phyloP scores from a whole-genome alignment of 2,797 vertebrate genomes.

The Austrolebias charrua region DNA sequence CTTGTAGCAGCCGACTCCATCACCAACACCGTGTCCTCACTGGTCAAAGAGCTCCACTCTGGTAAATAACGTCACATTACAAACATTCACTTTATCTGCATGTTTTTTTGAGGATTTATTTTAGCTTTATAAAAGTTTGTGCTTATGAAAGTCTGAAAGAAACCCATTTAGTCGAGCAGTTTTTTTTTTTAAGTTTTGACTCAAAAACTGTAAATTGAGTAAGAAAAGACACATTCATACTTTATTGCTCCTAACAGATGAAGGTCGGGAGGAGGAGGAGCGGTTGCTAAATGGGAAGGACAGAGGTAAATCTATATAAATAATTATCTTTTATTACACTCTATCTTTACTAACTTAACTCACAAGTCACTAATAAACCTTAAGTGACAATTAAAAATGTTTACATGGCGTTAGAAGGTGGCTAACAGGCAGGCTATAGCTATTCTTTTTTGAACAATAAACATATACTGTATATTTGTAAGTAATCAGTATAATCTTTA shows the following conservation, averaged over 20 bases:
- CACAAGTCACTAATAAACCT: background rate
- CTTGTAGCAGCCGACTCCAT: constrained; percentile 97
- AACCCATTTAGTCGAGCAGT: too few species aligned
- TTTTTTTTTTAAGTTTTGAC: background rate
- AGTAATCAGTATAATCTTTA: too few species aligned
- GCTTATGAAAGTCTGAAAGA: too few species aligned
- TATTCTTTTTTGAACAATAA: too few species aligned
- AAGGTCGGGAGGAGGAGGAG: constrained; percentile 85
- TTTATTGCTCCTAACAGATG: constrained; percentile 72
- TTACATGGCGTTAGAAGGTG: too few species aligned
- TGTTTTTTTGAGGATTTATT: too few species aligned
- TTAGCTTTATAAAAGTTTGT: too few species aligned
- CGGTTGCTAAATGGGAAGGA: constrained; percentile 90
- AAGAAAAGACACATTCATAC: background rate
- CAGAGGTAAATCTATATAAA: constrained; percentile 76
- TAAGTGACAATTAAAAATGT: background rate
- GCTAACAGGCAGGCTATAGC: too few species aligned
- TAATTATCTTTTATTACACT: too few species aligned
- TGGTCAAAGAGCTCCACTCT: constrained; percentile 96
- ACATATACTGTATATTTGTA: too few species aligned
- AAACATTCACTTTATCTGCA: background rate
- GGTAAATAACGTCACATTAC: constrained; percentile 74
- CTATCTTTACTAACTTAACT: too few species aligned
- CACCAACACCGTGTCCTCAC: constrained; percentile 94
- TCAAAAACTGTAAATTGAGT: background rate